Percentiles rank a stretch among this genome's conserved stretches.
These are phyloP conservation scores for Pantherophis vulpinus DNA, from an alignment of 2,797 vertebrate genomes.

Conservation along the genomic window DNA sequence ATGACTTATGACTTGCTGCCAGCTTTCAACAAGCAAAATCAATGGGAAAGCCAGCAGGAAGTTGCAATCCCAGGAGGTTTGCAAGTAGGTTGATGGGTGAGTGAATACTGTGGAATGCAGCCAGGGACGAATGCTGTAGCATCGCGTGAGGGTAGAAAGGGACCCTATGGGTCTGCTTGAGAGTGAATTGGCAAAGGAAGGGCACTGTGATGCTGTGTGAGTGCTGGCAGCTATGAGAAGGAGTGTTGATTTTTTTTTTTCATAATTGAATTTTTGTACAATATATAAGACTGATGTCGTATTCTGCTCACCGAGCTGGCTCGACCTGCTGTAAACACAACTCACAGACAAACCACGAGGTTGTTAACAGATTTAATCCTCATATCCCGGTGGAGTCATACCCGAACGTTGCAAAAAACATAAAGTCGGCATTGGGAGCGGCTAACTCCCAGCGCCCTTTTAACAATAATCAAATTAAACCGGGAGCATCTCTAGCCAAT, in stretches of 20 bases:
- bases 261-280: not conserved
- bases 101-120: not conserved
- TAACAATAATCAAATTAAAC: too few relatives aligned
- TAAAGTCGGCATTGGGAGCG: too few relatives aligned
- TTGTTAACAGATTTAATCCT: too few relatives aligned
- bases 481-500: too few relatives aligned
- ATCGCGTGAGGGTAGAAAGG: not conserved
- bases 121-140: not conserved
- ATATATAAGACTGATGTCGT: not conserved
- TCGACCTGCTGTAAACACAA: too few relatives aligned
- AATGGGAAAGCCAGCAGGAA: not conserved
- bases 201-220: not conserved
- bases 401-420: too few relatives aligned
- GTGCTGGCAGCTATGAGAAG: not conserved
- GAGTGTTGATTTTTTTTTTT: rapidly evolving
- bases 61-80: not conserved
- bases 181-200: not conserved
- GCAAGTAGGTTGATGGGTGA: not conserved
- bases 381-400: too few relatives aligned
- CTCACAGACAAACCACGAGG: too few relatives aligned
- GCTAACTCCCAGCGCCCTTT: too few relatives aligned
- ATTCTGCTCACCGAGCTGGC: too few relatives aligned
- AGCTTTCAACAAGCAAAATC: not conserved
- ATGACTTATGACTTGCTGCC: not conserved
- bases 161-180: not conserved